phyloP scores from a whole-genome alignment of 2,888 invertebrate species.

The Lapara coniferarum region DNA sequence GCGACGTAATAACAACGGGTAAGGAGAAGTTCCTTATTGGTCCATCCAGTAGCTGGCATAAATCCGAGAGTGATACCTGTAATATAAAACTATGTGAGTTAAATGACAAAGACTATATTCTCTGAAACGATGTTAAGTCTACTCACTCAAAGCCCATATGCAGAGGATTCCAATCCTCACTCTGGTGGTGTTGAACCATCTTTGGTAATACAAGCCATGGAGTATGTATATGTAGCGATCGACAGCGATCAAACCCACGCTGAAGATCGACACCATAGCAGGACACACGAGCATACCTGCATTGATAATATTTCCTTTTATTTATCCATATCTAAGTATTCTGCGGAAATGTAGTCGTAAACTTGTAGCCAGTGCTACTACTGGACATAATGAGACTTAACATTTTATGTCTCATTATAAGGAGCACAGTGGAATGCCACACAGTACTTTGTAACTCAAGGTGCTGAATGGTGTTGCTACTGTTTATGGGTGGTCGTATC shows the following conservation, averaged over 20 bases:
- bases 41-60: slow-evolving; percentile 84
- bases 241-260: slow-evolving; percentile 85
- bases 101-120: background rate
- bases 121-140: background rate
- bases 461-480: too few relatives aligned
- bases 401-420: too few relatives aligned
- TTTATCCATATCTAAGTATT: too few relatives aligned
- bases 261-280: slow-evolving; percentile 85
- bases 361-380: too few relatives aligned
- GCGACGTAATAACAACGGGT: slow-evolving; percentile 82
- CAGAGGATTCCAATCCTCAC: slow-evolving; percentile 81
- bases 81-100: slow-evolving; percentile 33
- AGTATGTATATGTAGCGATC: slow-evolving; percentile 86
- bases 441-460: too few relatives aligned
- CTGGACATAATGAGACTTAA: too few relatives aligned
- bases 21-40: slow-evolving; percentile 57
- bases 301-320: background rate
- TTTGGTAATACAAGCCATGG: slow-evolving; percentile 85
- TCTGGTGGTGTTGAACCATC: slow-evolving; percentile 83
- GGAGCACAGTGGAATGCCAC: too few relatives aligned
- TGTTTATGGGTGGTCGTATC: too few relatives aligned
- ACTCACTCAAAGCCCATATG: slow-evolving; percentile 84
- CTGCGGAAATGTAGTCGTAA: too few relatives aligned
- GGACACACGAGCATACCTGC: slow-evolving; percentile 86
- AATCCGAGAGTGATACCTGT: slow-evolving; percentile 84